Conservation (phyloP, 2,888 invertebrate species). For the Dromius quadrimaculatus region DNA sequence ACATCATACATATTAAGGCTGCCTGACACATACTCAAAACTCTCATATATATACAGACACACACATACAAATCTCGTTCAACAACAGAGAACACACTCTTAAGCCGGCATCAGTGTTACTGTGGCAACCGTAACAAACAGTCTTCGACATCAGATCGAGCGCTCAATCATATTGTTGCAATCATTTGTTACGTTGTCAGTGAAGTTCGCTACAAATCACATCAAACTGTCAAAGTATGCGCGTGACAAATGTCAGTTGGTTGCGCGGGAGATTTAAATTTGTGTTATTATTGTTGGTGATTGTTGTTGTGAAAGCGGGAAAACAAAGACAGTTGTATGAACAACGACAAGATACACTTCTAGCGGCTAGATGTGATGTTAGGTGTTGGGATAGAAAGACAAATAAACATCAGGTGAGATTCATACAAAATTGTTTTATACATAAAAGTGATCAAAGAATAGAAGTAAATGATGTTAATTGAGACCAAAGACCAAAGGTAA, state of each 20-base stretch:
- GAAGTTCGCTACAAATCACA: too few relatives aligned
- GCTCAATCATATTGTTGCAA: slow-evolving; percentile 27
- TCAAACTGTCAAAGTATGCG: slow-evolving; percentile 25
- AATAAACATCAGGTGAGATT: slow-evolving; percentile 58
- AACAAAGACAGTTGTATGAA: slow-evolving; percentile 67
- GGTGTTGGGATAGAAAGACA: slow-evolving; percentile 66
- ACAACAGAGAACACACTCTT: slow-evolving; percentile 14
- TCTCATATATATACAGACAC: too few relatives aligned
- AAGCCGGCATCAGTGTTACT: slow-evolving; percentile 43
- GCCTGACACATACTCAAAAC: slow-evolving; percentile 3
- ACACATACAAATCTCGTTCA: slow-evolving; percentile 24
- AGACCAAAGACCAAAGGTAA: background rate
- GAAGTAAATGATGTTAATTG: background rate
- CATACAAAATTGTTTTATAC: too few relatives aligned
- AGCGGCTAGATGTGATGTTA: slow-evolving; percentile 73
- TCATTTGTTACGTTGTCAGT: slow-evolving; percentile 1
- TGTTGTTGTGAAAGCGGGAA: slow-evolving; percentile 59
- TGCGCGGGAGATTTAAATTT: slow-evolving; percentile 11
- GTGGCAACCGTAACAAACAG: slow-evolving; percentile 50
- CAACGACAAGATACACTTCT: slow-evolving; percentile 69
- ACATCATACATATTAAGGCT: slow-evolving; percentile 15
- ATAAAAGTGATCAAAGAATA: too few relatives aligned
- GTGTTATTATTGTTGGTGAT: slow-evolving; percentile 14
- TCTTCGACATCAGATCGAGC: slow-evolving; percentile 9
- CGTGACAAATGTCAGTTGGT: slow-evolving; percentile 9